Percentiles rank a stretch among this genome's conserved stretches.
Evolutionary conservation across 2,888 invertebrate species (phyloP).

Genomic region (Drosophila borborema): DNA sequence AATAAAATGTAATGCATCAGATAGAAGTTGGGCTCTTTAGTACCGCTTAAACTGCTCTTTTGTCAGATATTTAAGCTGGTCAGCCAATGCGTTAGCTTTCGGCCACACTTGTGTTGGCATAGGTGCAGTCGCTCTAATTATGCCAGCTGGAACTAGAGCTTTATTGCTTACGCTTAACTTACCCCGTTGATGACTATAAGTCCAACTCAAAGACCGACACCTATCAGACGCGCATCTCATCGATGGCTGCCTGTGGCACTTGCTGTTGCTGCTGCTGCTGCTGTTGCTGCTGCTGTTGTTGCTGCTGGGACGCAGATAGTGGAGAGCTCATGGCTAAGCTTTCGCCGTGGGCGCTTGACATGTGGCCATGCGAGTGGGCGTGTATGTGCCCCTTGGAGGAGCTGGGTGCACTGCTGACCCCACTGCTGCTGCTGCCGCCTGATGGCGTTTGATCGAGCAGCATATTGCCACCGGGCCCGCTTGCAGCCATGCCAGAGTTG

Average conservation of each 20-base stretch:
- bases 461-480: constrained; percentile 38
- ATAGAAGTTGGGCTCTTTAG: too few species aligned
- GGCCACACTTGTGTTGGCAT: background rate
- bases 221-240: constrained; percentile 96
- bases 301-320: constrained; percentile 42
- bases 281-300: constrained; percentile 72
- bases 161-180: constrained; percentile 57
- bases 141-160: background rate
- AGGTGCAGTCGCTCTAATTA: background rate
- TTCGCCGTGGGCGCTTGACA: constrained; percentile 63
- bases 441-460: constrained; percentile 81
- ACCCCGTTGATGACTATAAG: constrained; percentile 85
- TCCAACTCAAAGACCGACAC: constrained; percentile 85
- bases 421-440: constrained; percentile 84
- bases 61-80: background rate
- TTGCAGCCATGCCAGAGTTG: constrained; percentile 28
- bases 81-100: background rate
- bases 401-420: constrained; percentile 84
- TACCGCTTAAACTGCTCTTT: too few species aligned
- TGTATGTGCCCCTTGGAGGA: constrained; percentile 85
- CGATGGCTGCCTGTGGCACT: constrained; percentile 93
- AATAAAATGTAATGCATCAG: too few species aligned
- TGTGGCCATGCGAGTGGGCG: constrained; percentile 67
- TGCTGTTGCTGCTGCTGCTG: constrained; percentile 85
- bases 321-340: constrained; percentile 62